Evolutionary conservation across 2,888 invertebrate species (phyloP), one percentile per base, ranked within the genome.

Genomic region (Eupelmus urozonus): DNA sequence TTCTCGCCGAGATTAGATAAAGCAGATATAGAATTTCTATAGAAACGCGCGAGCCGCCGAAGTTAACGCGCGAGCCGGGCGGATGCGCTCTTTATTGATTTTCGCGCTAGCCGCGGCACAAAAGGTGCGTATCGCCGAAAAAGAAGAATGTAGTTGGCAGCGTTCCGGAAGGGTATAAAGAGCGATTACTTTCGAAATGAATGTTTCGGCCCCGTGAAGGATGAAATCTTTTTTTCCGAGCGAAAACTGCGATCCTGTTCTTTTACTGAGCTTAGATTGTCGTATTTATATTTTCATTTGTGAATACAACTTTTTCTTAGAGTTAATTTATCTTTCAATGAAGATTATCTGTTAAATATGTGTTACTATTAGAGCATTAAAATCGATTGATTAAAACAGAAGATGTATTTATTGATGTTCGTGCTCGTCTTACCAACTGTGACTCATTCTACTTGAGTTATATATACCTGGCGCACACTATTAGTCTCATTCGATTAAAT

Each of bases 1-100:
- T 25, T 3, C n/a, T 9, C 27, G 29, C 16, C n/a, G 49, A 55
- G 72, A 72, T 72, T 63, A 72, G 72, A 72, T 72, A 72, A 72
- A 63, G 13, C n/a, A 34, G 62, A 62, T 62, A 72, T 53, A 34
- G 53, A 34, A 51, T 20, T 42, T 7, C 34, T 45, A 25, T 4
- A 13, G 16, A 13, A 13, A 53, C 53, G 3, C 13, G 7, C 34
- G 23, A 53, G 4, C 53, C 1, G 20, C 16, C 20, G 4, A 20
- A 45, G n/a, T n/a, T n/a, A n/a, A 34, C 3, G 34, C 34, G 34
- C 3, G 34, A 3, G 34, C 9, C 34, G 34, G n/a, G 34, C 34
- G 34, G 34, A 3, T 34, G n/a, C 20, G 20, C 27, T 16, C 25
- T 55, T 25, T 51, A 49, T 62, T 62, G 40, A 62, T 62, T 62